These are phyloP conservation scores for Microcebus griseorufus DNA, from an alignment of 2,113 vertebrate genomes.

Conservation along the genomic window DNA sequence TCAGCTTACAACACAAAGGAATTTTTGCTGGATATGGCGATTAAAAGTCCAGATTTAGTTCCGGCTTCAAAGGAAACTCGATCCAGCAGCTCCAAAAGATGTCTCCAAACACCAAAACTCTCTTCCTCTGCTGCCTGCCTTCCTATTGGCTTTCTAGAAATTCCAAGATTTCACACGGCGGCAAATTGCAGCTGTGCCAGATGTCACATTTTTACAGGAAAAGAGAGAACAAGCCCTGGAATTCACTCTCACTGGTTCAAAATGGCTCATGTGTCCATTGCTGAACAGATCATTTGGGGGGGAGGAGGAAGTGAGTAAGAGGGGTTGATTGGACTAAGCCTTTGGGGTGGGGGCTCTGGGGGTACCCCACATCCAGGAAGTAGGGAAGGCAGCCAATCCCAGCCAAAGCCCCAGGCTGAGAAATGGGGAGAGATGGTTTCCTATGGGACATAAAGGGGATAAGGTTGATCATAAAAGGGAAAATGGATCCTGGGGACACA, in stretches of 20 bases:
- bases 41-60: slow-evolving; percentile 18
- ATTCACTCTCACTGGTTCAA: not conserved
- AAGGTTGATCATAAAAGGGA: not conserved
- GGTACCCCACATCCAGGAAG: not conserved
- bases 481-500: not conserved
- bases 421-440: not conserved
- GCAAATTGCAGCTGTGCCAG: not conserved
- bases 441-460: not conserved
- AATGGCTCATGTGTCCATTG: not conserved
- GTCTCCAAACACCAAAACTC: not conserved
- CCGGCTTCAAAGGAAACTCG: not conserved
- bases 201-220: not conserved
- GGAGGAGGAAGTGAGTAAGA: not conserved
- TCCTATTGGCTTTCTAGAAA: not conserved
- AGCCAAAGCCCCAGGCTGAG: not conserved
- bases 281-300: not conserved
- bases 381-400: not conserved
- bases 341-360: not conserved
- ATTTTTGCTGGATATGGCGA: not conserved
- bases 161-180: not conserved
- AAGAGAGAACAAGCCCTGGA: not conserved
- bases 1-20: not conserved
- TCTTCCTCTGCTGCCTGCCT: not conserved
- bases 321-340: not conserved
- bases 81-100: not conserved